Evolutionary conservation across 2,797 vertebrate species (phyloP).

Genomic region (Garrulus glandarius): DNA sequence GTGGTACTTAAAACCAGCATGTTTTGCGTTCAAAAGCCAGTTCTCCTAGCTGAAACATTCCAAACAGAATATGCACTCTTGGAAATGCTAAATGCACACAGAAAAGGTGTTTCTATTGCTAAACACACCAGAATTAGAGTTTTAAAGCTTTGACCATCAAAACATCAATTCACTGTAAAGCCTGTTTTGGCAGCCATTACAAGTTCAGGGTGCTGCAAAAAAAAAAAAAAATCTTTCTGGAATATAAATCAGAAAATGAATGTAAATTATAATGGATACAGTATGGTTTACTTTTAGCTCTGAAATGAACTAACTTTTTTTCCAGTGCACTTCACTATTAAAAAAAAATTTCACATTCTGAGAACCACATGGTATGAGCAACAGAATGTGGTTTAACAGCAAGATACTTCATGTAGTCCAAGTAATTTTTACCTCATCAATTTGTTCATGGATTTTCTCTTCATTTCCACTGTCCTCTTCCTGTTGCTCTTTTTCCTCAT

Average conservation of each 20-base stretch:
- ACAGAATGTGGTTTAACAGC: background rate
- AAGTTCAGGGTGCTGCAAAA: background rate
- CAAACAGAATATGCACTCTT: background rate
- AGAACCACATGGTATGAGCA: background rate
- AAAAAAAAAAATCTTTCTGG: background rate
- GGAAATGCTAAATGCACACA: background rate
- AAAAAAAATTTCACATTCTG: background rate
- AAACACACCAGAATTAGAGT: background rate
- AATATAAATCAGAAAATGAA: background rate
- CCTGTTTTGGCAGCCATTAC: background rate
- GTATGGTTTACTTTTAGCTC: background rate
- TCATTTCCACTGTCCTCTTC: slow-evolving; percentile 69
- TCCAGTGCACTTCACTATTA: background rate
- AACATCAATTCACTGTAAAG: background rate
- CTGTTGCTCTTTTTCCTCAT: slow-evolving; percentile 71
- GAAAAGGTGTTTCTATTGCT: background rate
- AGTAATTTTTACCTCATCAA: slow-evolving; percentile 84
- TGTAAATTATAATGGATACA: background rate
- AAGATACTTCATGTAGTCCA: background rate
- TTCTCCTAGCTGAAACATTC: background rate
- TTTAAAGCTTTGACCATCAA: background rate
- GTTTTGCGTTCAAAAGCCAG: background rate
- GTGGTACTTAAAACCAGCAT: background rate
- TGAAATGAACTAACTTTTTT: background rate
- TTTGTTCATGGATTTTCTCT: slow-evolving; percentile 91